These are phyloP conservation scores for Pteruthius melanotis DNA, from an alignment of 2,113 vertebrate species.

Conservation along the genomic window DNA sequence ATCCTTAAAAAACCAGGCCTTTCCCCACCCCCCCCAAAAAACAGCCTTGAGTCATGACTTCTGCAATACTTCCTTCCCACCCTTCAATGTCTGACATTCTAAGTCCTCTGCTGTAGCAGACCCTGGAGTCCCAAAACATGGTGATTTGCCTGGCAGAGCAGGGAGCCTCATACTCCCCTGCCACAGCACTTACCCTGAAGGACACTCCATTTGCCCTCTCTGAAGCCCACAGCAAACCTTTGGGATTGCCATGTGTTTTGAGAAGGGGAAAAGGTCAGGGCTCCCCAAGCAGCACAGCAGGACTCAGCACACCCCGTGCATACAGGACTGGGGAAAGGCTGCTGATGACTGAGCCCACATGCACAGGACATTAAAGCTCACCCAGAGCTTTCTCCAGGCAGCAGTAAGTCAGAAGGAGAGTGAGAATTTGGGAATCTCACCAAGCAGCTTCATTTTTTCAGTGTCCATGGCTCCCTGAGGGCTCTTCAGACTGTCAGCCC, in stretches of 20 bases:
- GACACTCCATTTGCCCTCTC: accelerated
- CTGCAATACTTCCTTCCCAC: background rate
- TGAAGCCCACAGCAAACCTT: background rate
- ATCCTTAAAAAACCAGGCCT: background rate
- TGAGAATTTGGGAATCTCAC: background rate
- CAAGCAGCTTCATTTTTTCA: background rate
- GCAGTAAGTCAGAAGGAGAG: background rate
- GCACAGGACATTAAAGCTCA: accelerated
- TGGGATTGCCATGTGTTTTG: background rate
- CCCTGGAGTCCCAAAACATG: background rate
- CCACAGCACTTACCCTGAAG: background rate
- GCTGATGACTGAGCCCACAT: background rate
- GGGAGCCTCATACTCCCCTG: background rate
- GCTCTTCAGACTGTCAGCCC: background rate
- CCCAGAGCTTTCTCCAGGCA: background rate
- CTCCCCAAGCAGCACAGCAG: accelerated
- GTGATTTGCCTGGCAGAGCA: background rate
- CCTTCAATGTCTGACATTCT: background rate
- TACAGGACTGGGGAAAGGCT: background rate
- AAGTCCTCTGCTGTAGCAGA: background rate
- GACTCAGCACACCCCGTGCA: accelerated
- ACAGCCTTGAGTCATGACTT: background rate
- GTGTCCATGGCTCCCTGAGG: background rate
- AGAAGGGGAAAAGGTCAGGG: background rate
- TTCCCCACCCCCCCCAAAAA: accelerated